Conservation (phyloP, 2,797 vertebrate species). For the Oreochromis grahami region DNA sequence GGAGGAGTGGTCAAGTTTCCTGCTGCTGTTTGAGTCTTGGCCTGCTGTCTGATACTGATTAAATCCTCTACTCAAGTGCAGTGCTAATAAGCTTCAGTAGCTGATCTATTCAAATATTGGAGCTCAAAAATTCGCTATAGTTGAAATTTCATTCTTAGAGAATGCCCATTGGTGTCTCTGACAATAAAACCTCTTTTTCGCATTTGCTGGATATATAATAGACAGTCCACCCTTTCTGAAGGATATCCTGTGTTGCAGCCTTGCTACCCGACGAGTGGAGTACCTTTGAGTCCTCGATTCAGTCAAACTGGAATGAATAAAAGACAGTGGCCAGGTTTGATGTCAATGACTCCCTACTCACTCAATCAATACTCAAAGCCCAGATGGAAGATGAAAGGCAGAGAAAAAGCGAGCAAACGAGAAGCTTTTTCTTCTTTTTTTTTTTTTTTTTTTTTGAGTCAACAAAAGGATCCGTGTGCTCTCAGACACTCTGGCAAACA, state of each 20-base stretch:
- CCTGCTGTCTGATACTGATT: neutral
- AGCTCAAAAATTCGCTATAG: neutral
- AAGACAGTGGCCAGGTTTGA: conserved; percentile 52
- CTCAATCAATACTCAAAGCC: conserved; percentile 52
- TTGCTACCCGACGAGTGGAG: neutral
- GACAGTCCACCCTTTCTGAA: conserved; percentile 37
- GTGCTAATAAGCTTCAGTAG: neutral
- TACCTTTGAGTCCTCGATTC: conserved; percentile 28
- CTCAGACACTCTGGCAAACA: conserved; percentile 29
- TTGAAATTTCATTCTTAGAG: neutral
- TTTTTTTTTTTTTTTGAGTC: neutral
- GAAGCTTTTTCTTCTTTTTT: neutral
- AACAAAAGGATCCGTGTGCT: conserved; percentile 49
- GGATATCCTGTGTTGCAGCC: conserved; percentile 13
- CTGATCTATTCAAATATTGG: neutral
- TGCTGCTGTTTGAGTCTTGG: neutral
- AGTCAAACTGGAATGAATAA: conserved; percentile 20
- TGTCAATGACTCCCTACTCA: conserved; percentile 41
- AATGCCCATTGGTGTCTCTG: neutral
- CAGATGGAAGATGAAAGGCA: conserved; percentile 54
- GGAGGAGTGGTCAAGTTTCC: neutral
- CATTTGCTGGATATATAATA: conserved; percentile 1
- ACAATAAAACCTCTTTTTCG: neutral
- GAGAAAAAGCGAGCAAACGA: neutral
- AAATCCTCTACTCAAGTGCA: neutral